phyloP scores from a whole-genome alignment of 1,140 invertebrate genomes.

The Oncopodura yosiiana region DNA sequence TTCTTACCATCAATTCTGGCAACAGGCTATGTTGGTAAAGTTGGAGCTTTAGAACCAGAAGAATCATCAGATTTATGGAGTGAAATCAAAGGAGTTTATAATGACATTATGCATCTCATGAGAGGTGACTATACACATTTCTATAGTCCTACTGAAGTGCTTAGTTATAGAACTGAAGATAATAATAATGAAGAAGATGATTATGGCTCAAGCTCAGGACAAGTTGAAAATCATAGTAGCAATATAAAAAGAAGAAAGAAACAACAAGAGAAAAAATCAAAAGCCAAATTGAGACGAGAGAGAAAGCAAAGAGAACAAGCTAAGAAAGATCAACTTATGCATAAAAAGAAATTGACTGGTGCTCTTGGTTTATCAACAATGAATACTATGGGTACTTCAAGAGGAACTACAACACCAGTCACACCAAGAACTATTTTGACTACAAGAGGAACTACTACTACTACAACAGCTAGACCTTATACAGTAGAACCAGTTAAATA shows the following conservation, averaged over 20 bases:
- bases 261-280: not conserved
- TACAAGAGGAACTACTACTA: slow-evolving; percentile 1
- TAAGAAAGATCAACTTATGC: no score
- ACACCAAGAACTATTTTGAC: not conserved
- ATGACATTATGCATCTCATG: slow-evolving; percentile 24
- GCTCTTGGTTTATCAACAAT: no score
- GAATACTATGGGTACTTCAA: no score
- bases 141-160: not conserved
- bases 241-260: not conserved
- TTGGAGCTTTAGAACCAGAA: not conserved
- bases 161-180: not conserved
- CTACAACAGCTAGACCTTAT: not conserved
- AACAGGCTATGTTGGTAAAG: not conserved
- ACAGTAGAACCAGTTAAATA: no score
- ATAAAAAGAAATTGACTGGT: no score
- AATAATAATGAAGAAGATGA: slow-evolving; percentile 19
- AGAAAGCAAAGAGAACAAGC: no score
- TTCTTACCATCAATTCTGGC: slow-evolving; percentile 22
- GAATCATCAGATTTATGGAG: slow-evolving; percentile 26
- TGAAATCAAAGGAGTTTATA: slow-evolving; percentile 33
- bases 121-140: slow-evolving; percentile 27
- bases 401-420: not conserved
- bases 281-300: no score
- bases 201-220: not conserved
- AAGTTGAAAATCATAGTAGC: slow-evolving; percentile 4